Base-by-base conservation (phyloP, 2,113 vertebrate genomes). In the Pomatostomus ruficeps region DNA sequence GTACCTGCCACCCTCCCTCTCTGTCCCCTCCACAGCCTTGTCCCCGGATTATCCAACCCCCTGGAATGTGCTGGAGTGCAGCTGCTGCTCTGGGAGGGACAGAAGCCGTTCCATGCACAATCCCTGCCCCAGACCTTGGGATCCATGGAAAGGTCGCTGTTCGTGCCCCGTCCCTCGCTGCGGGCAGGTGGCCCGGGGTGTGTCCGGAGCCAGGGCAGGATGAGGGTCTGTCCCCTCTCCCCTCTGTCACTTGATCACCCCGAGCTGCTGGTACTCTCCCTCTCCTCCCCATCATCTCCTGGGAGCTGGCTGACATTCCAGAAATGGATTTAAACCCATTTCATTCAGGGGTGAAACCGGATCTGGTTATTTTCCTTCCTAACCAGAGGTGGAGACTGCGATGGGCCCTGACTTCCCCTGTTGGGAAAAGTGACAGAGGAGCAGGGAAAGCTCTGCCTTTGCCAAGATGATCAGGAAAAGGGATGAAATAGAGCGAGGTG, bases 321-420 rank as follows among this genome's bases (percentile, higher is more conserved):
- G 6, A 12, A 46, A 42, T 4, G 29, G 70, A 67, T 92, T 94
- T 77, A 49, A 93, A 71, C 38, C 35, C 58, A 11, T 51, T 42
- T 45, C 2, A 5, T 45, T 65, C 31, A 20, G 35, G 63, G 62
- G 10, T 82, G 71, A 91, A 88, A 94, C 3, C 31, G 11, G 40
- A 84, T 58, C 82, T 70, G 20, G 52, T 91, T 80, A 18, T 83
- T 93, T 94, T 74, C 6, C 58, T 83, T 88, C 80, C 76, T 38
- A 35, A 46, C 35, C 35, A 78, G 80, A 48, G 36, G 21, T 26
- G 33, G 29, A 67, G 67, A 58, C 28, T 43, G 28, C 0, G 1
- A 8, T 21, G 68, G 52, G 33, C 3, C 6, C 4, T 36, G 70
- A 36, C 36, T 72, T 89, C 22, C 17, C 31, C 36, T 28, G 0